phyloP scores from a whole-genome alignment of 2,113 vertebrate species.

The Etia nguti region DNA sequence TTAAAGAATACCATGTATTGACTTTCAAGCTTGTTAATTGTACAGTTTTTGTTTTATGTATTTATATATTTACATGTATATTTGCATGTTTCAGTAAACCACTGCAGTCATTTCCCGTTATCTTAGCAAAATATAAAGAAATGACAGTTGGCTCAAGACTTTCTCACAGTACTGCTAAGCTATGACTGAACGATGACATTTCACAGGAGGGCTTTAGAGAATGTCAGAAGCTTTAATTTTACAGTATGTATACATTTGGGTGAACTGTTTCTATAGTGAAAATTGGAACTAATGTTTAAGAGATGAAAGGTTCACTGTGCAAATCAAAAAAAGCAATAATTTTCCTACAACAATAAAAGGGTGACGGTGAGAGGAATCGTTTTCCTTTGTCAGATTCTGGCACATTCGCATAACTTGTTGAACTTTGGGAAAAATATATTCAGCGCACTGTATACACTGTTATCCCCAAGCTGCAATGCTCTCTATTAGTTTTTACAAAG shows the following conservation, averaged over 20 bases:
- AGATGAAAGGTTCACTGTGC: background rate
- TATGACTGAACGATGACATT: background rate
- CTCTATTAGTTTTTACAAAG: constrained; percentile 42
- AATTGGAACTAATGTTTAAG: background rate
- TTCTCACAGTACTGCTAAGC: background rate
- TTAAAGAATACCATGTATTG: background rate
- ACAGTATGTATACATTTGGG: background rate
- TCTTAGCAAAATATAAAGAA: background rate
- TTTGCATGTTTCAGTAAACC: background rate
- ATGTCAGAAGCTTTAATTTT: background rate
- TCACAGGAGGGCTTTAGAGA: background rate
- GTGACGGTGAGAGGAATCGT: background rate
- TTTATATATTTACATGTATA: background rate
- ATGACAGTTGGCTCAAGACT: background rate
- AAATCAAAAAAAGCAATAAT: background rate
- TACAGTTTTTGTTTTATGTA: background rate
- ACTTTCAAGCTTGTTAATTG: background rate
- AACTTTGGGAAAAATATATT: background rate
- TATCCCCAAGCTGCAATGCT: background rate
- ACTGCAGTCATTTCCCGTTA: background rate
- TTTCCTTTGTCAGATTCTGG: background rate
- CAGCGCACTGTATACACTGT: background rate
- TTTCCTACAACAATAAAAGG: background rate
- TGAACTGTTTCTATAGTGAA: background rate
- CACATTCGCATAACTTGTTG: background rate